These are phyloP conservation scores for Distichodus sexfasciatus DNA, from an alignment of 2,797 vertebrate genomes.

Conservation along the genomic window DNA sequence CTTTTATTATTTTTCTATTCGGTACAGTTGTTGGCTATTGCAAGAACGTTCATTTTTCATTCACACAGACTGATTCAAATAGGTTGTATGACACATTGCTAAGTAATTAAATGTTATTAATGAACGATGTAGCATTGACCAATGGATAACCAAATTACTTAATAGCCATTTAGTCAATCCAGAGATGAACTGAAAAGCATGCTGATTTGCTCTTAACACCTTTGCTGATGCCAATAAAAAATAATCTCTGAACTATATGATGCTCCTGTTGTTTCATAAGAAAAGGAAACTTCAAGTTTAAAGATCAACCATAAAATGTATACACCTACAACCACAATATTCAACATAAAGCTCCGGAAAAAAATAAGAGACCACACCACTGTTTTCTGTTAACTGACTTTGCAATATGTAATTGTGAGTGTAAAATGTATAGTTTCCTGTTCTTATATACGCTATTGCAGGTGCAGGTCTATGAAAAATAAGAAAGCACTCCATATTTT, in stretches of 20 bases:
- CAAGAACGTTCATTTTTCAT: conserved; percentile 51
- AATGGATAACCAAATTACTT: conserved; percentile 1
- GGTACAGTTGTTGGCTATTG: conserved; percentile 39
- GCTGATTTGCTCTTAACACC: conserved; percentile 63
- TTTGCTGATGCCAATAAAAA: conserved; percentile 82
- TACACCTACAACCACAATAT: neutral
- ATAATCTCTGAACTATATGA: conserved; percentile 53
- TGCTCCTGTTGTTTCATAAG: conserved; percentile 8
- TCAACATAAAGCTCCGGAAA: neutral
- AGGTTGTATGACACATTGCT: conserved; percentile 47
- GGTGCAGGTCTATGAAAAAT: too few relatives aligned
- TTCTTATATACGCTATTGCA: too few relatives aligned
- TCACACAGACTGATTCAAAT: conserved; percentile 50
- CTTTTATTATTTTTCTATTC: conserved; percentile 46
- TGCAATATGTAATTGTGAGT: too few relatives aligned
- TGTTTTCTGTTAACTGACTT: too few relatives aligned
- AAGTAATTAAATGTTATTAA: conserved; percentile 55
- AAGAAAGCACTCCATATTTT: too few relatives aligned
- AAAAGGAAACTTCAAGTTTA: neutral
- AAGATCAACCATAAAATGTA: neutral
- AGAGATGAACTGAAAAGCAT: conserved; percentile 61
- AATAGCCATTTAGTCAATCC: conserved; percentile 1
- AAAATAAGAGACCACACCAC: too few relatives aligned
- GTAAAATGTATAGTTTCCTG: too few relatives aligned
- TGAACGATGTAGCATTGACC: conserved; percentile 52